Conservation (phyloP, 2,113 vertebrate genomes). For the human region GRCh38 chr9:104587501-104588000, state of each 20-base stretch:
- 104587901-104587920: slow-evolving; percentile 5
- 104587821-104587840: slow-evolving; percentile 2
- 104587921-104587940: background rate
- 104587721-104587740: no score
- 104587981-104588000: background rate
- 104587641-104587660: background rate
- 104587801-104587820: background rate
- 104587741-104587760: no score
- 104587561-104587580: background rate
- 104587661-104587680: background rate
- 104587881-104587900: background rate
- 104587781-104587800: background rate
- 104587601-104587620: background rate
- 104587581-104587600: background rate
- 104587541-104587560: background rate
- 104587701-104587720: background rate
- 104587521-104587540: background rate
- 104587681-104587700: background rate
- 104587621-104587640: background rate
- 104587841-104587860: background rate
- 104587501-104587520: background rate
- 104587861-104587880: background rate
- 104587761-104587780: background rate
- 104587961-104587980: background rate
- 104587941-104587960: background rate